Conservation (phyloP, 1,140 invertebrate species). For the Caenorhabditis tropicalis region DNA sequence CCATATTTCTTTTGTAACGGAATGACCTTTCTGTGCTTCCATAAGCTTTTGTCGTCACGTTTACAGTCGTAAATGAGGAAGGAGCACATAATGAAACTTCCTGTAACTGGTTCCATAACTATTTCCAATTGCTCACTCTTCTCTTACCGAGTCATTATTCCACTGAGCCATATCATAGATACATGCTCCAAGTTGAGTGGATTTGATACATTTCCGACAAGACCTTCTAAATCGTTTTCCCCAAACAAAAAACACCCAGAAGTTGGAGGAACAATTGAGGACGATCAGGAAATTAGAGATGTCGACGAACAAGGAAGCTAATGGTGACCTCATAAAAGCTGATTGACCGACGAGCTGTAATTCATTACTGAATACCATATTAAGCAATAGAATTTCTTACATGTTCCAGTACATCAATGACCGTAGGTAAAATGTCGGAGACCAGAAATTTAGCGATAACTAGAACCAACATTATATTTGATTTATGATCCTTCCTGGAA, state of each 20-base stretch:
- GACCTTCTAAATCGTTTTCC: slow-evolving; percentile 64
- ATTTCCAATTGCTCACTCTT: not conserved
- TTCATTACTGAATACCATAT: not conserved
- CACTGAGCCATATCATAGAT: slow-evolving; percentile 26
- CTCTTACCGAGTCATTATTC: slow-evolving; percentile 16
- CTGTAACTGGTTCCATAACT: slow-evolving; percentile 42
- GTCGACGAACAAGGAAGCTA: slow-evolving; percentile 68
- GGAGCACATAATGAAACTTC: slow-evolving; percentile 49
- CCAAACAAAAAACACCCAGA: slow-evolving; percentile 70
- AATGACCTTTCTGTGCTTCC: slow-evolving; percentile 36
- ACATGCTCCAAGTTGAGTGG: slow-evolving; percentile 20
- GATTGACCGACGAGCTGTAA: slow-evolving; percentile 65
- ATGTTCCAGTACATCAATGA: slow-evolving; percentile 68
- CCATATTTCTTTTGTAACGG: slow-evolving; percentile 2
- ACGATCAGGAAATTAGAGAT: slow-evolving; percentile 68
- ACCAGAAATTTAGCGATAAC: slow-evolving; percentile 68
- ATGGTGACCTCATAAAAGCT: slow-evolving; percentile 61
- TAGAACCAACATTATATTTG: slow-evolving; percentile 68
- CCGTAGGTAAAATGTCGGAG: slow-evolving; percentile 68
- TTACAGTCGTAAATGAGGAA: slow-evolving; percentile 51
- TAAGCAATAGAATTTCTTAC: slow-evolving; percentile 49
- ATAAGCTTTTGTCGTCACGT: slow-evolving; percentile 51
- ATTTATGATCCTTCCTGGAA: slow-evolving; percentile 67
- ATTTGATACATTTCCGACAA: slow-evolving; percentile 38
- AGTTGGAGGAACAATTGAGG: slow-evolving; percentile 69